A percentile compares a stretch with the other conserved stretches of the same genome.
These are phyloP conservation scores for Physocephala rufipes DNA, from an alignment of 2,888 invertebrate genomes.

Conservation along the genomic window DNA sequence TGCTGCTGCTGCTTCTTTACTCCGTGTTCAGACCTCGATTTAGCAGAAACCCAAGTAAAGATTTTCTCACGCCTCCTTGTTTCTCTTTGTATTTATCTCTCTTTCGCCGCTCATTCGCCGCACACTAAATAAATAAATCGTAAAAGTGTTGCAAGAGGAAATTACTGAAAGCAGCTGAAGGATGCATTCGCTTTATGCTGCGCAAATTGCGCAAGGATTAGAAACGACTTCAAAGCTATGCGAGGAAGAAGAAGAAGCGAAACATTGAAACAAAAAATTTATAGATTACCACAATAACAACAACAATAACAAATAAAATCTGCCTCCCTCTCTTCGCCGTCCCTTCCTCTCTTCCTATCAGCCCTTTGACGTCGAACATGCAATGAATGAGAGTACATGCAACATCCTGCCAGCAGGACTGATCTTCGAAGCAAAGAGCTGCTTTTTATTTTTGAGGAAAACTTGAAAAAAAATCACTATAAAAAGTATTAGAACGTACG, in stretches of 20 bases:
- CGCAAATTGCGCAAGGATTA: conserved; percentile 35
- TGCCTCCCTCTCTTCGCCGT: neutral
- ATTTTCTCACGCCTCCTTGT: conserved; percentile 5
- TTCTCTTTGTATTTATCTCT: too few species aligned
- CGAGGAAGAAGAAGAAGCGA: neutral
- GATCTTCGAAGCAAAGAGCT: too few species aligned
- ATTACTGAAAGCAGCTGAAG: neutral
- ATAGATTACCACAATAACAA: conserved; percentile 3
- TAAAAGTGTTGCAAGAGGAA: conserved; percentile 1
- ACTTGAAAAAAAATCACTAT: neutral
- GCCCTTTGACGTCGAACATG: neutral
- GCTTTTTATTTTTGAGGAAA: neutral
- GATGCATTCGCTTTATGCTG: neutral
- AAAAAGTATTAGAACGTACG: conserved; percentile 37
- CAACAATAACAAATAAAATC: neutral
- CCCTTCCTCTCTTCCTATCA: neutral
- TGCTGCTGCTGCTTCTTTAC: neutral
- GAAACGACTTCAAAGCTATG: conserved; percentile 41
- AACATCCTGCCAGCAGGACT: too few species aligned
- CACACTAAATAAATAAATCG: conserved; percentile 33
- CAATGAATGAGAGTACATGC: too few species aligned
- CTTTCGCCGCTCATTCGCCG: conserved; percentile 2
- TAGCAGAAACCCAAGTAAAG: conserved; percentile 22
- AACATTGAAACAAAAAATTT: conserved; percentile 9
- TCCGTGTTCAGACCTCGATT: neutral